phyloP scores from a whole-genome alignment of 1,140 invertebrate genomes.

The Cydia splendana region DNA sequence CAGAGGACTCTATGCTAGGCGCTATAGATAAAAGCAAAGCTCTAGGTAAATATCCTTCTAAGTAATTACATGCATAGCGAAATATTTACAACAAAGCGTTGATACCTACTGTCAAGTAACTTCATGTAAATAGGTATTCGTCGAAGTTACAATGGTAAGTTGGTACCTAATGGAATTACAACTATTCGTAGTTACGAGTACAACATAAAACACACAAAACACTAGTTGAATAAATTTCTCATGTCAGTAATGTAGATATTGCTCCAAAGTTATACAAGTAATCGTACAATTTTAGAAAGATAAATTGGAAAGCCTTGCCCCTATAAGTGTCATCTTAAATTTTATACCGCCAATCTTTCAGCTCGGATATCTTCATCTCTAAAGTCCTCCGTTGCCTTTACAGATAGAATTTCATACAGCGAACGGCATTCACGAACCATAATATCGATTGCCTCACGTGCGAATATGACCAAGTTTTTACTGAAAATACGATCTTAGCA shows the following conservation, averaged over 20 bases:
- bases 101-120: too few species aligned
- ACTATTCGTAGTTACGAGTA: too few species aligned
- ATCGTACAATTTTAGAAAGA: conserved; percentile 9
- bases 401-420: conserved; percentile 38
- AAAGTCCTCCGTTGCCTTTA: conserved; percentile 40
- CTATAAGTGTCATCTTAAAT: conserved; percentile 24
- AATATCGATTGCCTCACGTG: conserved; percentile 45
- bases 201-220: not conserved
- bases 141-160: too few species aligned
- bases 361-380: conserved; percentile 26
- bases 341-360: conserved; percentile 20
- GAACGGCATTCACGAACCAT: conserved; percentile 38
- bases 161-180: too few species aligned
- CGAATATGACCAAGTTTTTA: not conserved
- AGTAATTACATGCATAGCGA: not conserved
- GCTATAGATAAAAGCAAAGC: conserved; percentile 72
- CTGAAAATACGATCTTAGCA: conserved; percentile 14
- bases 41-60: conserved; percentile 59
- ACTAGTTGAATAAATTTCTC: not conserved
- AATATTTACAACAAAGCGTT: not conserved
- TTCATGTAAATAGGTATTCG: too few species aligned
- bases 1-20: conserved; percentile 69
- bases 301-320: not conserved
- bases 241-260: not conserved
- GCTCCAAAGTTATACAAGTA: not conserved